Evolutionary conservation across 2,888 invertebrate species (phyloP), one percentile per base, ranked within the genome.

Genomic region (Colostygia pectinataria): DNA sequence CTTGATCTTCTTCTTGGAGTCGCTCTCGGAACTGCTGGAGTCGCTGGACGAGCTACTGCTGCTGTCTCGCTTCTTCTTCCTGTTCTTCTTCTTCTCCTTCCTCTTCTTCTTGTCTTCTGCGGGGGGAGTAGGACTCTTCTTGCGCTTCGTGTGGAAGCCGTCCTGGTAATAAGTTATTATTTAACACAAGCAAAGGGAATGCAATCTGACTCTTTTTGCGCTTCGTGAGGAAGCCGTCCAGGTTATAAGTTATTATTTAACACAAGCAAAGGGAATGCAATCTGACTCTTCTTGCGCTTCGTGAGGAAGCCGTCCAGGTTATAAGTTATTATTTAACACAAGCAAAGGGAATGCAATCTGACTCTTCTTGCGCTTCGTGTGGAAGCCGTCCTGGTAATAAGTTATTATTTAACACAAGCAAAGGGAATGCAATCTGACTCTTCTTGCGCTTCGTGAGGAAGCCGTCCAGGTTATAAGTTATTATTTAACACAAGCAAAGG

Each of bases 1-100:
- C 32, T 82, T 91, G 69, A 92, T 92, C 53, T 92, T 92, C 69
- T 93, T 93, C 66, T 92, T 92, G 51, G 91, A 88, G 57, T 83
- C 81, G 48, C 78, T 72, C 55, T 84, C 70, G 41, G 79, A 75
- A 34, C 73, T 78, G 56, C 74, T 77, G 10, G 74, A 73, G 29
- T 68, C 58, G 40, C 70, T 77, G 2, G 72, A 71, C 0, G 77
- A 76, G 53, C 79, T 78, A 63, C 75, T 79, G 57, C 77, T 77
- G 51, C 76, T 76, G 28, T 90, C 92, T 55, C 91, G 92, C 61
- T 91, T 93, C 63, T 91, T 92, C 49, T 78, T 75, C 49, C 63
- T 85, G 58, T 90, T 91, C 53, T 92, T 92, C 57, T 92, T 92
- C 27, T 32, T 51, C 0, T 51, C 45, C 14, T 51, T 51, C 28